Conservation (phyloP, 2,113 vertebrate species). For the Carassius carassius region DNA sequence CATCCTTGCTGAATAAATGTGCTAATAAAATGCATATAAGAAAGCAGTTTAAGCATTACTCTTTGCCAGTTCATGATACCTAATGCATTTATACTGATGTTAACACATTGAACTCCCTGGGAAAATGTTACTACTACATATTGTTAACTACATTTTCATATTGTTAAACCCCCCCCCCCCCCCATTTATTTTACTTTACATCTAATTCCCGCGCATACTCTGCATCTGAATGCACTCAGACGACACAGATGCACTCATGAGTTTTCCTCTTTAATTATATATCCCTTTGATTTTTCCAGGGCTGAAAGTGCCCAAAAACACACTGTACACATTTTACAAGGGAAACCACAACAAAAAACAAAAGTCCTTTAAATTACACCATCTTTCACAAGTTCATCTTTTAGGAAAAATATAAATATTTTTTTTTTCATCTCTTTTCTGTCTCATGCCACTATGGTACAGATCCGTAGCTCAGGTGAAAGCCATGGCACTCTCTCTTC, state of each 20-base stretch:
- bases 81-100: background rate
- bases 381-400: background rate
- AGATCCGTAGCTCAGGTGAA: background rate
- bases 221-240: background rate
- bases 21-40: background rate
- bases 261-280: constrained; percentile 10
- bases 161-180: too few relatives aligned
- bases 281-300: constrained; percentile 41
- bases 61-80: background rate
- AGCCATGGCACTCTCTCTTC: constrained; percentile 10
- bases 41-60: background rate
- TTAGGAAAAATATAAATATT: constrained; percentile 51
- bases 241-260: background rate
- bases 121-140: background rate
- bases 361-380: constrained; percentile 37
- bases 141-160: background rate
- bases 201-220: background rate
- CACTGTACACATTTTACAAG: constrained; percentile 37
- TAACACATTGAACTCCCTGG: background rate
- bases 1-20: background rate
- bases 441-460: background rate
- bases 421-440: constrained; percentile 9
- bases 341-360: constrained; percentile 13
- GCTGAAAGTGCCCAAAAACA: constrained; percentile 28
- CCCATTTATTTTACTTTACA: background rate